These are phyloP conservation scores for Diachasma alloeum DNA, from an alignment of 1,140 invertebrate species.

Conservation along the genomic window DNA sequence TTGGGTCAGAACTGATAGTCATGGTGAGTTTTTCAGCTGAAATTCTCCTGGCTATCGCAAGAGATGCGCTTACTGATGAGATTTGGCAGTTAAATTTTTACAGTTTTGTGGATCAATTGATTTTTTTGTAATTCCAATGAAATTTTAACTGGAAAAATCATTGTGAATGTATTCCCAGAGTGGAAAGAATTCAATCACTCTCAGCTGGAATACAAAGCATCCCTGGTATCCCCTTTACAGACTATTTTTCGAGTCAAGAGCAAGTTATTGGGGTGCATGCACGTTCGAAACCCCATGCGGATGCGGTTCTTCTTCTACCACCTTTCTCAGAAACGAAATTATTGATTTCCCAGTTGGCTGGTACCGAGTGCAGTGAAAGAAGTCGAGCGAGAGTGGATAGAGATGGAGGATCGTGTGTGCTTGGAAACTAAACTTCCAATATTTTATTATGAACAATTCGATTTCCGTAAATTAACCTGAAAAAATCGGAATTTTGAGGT, in stretches of 20 bases:
- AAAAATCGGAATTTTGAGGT: no score
- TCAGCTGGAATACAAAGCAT: neutral
- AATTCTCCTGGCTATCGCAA: no score
- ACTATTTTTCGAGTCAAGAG: neutral
- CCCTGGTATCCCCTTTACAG: neutral
- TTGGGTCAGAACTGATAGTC: no score
- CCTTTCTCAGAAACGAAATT: conserved; percentile 29
- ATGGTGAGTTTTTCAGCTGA: no score
- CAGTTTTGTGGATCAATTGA: no score
- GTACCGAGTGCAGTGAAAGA: conserved; percentile 7
- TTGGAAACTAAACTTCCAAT: neutral
- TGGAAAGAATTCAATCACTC: neutral
- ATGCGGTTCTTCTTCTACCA: conserved; percentile 4
- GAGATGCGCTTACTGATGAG: no score
- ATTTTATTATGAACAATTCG: neutral
- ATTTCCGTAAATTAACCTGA: neutral
- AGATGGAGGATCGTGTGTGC: neutral
- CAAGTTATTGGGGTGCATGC: conserved; percentile 1
- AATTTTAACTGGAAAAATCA: neutral
- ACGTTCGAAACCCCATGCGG: neutral
- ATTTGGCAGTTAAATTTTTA: no score
- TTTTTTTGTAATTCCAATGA: neutral
- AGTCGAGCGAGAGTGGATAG: neutral
- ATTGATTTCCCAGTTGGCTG: conserved; percentile 33
- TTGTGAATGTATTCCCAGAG: neutral